Base-by-base conservation (phyloP, 2,888 invertebrate species). In the Nymphalis polychloros region DNA sequence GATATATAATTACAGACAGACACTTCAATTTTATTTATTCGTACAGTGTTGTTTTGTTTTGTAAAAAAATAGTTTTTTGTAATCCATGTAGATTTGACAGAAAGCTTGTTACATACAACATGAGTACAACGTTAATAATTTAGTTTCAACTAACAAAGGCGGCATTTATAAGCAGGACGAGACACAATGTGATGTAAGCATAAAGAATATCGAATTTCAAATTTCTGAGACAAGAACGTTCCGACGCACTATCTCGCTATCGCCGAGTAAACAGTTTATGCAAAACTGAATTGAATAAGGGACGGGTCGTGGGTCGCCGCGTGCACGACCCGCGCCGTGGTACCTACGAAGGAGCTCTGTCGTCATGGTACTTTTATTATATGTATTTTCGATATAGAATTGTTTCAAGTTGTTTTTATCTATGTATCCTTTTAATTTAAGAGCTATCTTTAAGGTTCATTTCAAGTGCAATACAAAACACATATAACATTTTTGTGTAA, bases 271-370 rank as follows among this genome's bases (percentile, higher is more conserved):
- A 90, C 88, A 84, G 86, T 88, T 90, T 90, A 90, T 90, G 89
- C 83, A 85, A 90, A 90, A 82, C 85, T 74, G 84, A 86, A 88
- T 89, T 85, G 87, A 88, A 89, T 89, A 86, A 89, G 84, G 83
- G 81, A 78, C 80, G 83, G 84, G 80, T 81, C 83, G 79, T 27
- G 77, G 78, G 73, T 75, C 71, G 71, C 70, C 68, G 67, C 64
- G 60, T 68, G 64, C 63, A 62, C 66, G 69, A 53, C 53, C 27
- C 27, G 53, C 6, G 27, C 10, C 41, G 41, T 10, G 23, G n/a
- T 8, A 35, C 57, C 57, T 35, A 41, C 35, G 35, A 8, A 19
- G 19, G 31, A 41, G 57, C 35, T n/a, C 35, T 55, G 57, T 41
- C 41, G 41, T 41, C 57, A 41, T 50, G 27, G 62, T 16, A 52